Base-by-base conservation (phyloP, 2,113 vertebrate species). In the Gymnorhina tibicen region DNA sequence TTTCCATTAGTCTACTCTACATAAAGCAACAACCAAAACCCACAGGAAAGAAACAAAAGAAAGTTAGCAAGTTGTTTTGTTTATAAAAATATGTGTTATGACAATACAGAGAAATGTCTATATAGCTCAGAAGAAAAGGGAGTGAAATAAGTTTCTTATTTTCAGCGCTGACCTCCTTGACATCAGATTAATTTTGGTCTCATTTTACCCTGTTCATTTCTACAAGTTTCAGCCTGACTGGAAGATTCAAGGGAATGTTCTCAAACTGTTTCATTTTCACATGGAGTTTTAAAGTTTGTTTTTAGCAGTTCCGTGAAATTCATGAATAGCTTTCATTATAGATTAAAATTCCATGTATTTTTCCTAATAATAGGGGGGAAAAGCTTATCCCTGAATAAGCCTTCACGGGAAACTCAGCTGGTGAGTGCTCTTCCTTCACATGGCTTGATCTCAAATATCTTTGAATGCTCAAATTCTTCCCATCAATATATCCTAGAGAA, bases 51-150 rank as follows among this genome's bases (percentile, higher is more conserved):
- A 94, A 94, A 81, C 39, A 79, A 88, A 96, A 53, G 76, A 96
- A 91, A 96, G 88, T 93, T 89, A 84, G 76, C 83, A 85, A 82
- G 80, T 87, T 95, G 76, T 72, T 94, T 96, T 95, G 85, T 96
- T 96, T 94, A 91, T 89, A 82, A 96, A 94, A 93, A 87, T 96
- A 94, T 84, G 91, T 89, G 91, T 85, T 85, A 87, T 87, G 92
- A 85, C 70, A 93, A 95, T n/a, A 75, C 58, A 91, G 82, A 92
- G 80, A 96, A 92, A 96, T 78, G 66, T 62, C 53, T 87, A 11
- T 60, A 78, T 24, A 75, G 26, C 41, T 95, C 79, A 88, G 72
- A 87, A 85, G 56, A 78, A 49, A 84, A 60, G 56, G 6, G 27
- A 68, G n/a, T 62, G 46, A 91, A 94, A 66, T 53, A 75, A 83